Conservation (phyloP, 2,797 vertebrate genomes). For the Pyrocephalus nanus region DNA sequence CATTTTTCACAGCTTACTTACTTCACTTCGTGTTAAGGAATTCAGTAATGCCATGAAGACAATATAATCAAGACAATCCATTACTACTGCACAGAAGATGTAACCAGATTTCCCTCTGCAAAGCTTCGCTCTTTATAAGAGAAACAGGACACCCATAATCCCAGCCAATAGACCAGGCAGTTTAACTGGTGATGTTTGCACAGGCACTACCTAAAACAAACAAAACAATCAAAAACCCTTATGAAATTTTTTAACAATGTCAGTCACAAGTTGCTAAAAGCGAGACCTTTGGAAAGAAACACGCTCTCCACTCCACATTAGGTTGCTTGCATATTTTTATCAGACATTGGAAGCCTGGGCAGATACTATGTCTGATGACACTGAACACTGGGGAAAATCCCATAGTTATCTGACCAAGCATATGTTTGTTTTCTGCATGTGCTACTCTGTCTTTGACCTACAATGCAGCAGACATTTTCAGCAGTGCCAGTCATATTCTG, state of each 20-base stretch:
- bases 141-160: not conserved
- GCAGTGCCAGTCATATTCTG: not conserved
- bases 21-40: not conserved
- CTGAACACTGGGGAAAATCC: not conserved
- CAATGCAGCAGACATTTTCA: not conserved
- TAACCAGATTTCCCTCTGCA: not conserved
- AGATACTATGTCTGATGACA: fast-evolving
- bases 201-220: not conserved
- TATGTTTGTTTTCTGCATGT: not conserved
- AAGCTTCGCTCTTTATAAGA: not conserved
- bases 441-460: fast-evolving
- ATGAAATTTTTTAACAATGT: not conserved
- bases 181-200: not conserved
- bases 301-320: not conserved
- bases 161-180: not conserved
- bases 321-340: fast-evolving
- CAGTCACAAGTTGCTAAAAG: not conserved
- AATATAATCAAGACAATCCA: not conserved
- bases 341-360: not conserved
- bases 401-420: not conserved
- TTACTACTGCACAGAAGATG: not conserved
- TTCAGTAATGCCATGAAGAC: not conserved
- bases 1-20: not conserved
- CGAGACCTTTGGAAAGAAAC: not conserved
- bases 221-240: not conserved